phyloP scores from a whole-genome alignment of 2,797 vertebrate genomes.

The Sylvia borin region DNA sequence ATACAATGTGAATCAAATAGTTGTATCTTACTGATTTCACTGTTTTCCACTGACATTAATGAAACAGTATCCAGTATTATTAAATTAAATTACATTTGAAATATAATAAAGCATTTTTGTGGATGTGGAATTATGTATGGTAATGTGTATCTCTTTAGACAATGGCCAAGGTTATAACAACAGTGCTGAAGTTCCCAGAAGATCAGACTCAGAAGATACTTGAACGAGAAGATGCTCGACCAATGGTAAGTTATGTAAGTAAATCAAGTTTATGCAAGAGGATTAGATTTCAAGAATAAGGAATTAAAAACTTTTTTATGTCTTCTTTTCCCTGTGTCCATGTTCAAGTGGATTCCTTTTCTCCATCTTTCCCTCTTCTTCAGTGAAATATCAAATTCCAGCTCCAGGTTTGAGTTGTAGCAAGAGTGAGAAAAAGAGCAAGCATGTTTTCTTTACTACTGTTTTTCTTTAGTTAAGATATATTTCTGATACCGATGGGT shows the following conservation, averaged over 20 bases:
- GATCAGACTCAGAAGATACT: conserved; percentile 94
- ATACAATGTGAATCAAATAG: background rate
- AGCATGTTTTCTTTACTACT: background rate
- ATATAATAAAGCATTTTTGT: background rate
- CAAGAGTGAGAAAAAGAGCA: background rate
- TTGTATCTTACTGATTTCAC: conserved; percentile 43
- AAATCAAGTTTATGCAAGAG: background rate
- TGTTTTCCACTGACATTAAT: conserved; percentile 37
- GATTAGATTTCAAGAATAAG: background rate
- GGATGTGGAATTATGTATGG: background rate
- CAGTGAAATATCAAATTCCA: background rate
- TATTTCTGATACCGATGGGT: background rate
- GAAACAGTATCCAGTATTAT: background rate
- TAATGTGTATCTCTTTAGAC: conserved; percentile 79
- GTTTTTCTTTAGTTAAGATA: background rate
- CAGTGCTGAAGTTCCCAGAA: conserved; percentile 93
- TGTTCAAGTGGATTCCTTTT: background rate
- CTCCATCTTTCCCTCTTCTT: background rate
- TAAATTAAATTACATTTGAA: background rate
- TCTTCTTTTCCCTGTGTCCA: background rate
- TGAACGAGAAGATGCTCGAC: conserved; percentile 90
- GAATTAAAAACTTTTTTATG: background rate
- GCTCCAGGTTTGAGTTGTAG: background rate
- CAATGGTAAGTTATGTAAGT: conserved; percentile 79
- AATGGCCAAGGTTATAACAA: conserved; percentile 98